These are phyloP conservation scores for Macropis europaea DNA, from an alignment of 2,888 invertebrate genomes.

Conservation along the genomic window DNA sequence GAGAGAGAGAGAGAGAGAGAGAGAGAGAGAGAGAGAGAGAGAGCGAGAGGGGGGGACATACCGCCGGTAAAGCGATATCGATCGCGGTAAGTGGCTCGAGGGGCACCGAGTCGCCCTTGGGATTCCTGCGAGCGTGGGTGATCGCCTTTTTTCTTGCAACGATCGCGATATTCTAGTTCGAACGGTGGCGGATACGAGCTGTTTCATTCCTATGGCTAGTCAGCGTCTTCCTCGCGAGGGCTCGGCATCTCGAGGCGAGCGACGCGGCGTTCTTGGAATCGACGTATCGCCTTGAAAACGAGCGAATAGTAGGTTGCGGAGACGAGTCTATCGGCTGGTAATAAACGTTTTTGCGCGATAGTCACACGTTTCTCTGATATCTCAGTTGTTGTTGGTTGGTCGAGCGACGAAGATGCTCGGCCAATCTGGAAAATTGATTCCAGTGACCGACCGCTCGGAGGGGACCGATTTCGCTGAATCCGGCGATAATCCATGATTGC, in stretches of 20 bases:
- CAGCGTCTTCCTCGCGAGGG: neutral
- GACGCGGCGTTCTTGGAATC: constrained; percentile 19
- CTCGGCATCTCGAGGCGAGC: neutral
- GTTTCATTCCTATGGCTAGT: too few relatives aligned
- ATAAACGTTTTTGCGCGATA: constrained; percentile 23
- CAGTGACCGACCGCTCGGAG: neutral
- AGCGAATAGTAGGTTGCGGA: constrained; percentile 21
- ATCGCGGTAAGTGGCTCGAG: constrained; percentile 32
- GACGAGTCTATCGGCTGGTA: constrained; percentile 12
- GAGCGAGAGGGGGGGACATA: constrained; percentile 44
- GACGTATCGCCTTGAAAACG: constrained; percentile 29
- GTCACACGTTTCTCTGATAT: constrained; percentile 1
- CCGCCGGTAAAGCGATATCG: constrained; percentile 44
- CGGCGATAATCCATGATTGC: constrained; percentile 2
- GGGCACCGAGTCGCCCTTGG: constrained; percentile 61
- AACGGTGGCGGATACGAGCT: too few relatives aligned
- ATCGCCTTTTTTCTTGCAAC: constrained; percentile 43
- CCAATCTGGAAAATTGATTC: neutral
- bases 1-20: constrained; percentile 47
- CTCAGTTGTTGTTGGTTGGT: too few relatives aligned
- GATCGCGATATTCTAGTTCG: constrained; percentile 36
- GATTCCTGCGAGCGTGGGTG: constrained; percentile 69
- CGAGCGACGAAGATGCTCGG: neutral
- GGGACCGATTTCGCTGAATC: neutral
- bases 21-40: constrained; percentile 52